A percentile compares a stretch with the other conserved stretches of the same genome.
Conservation (phyloP, 2,888 invertebrate genomes). For the Trichopoda pennipes region DNA sequence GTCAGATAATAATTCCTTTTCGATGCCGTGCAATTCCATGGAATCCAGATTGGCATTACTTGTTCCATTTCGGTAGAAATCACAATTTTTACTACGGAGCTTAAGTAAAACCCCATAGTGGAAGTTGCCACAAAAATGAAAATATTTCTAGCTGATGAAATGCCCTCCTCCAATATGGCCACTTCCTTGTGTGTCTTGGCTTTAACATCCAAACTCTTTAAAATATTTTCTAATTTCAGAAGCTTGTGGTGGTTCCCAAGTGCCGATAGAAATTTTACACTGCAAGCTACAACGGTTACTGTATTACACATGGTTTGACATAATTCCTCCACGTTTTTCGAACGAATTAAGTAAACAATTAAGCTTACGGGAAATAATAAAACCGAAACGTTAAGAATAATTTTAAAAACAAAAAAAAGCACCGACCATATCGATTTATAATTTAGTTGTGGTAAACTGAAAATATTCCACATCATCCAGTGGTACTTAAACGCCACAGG, state of each 20-base stretch:
- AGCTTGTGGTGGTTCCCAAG: conserved; percentile 65
- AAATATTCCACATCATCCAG: conserved; percentile 75
- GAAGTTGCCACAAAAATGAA: conserved; percentile 62
- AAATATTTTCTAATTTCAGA: too few relatives aligned
- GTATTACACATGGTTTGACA: conserved; percentile 73
- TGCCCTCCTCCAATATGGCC: conserved; percentile 60
- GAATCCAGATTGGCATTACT: conserved; percentile 75
- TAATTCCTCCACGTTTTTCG: conserved; percentile 71
- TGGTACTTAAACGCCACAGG: too few relatives aligned
- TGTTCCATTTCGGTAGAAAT: conserved; percentile 67
- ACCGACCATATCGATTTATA: conserved; percentile 63
- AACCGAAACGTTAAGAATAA: conserved; percentile 68
- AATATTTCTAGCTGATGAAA: conserved; percentile 60
- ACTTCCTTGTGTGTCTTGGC: conserved; percentile 69
- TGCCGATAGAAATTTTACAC: conserved; percentile 73
- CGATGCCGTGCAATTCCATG: conserved; percentile 74
- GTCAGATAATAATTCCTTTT: conserved; percentile 67
- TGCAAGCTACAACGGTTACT: conserved; percentile 69
- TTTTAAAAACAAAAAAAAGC: conserved; percentile 71
- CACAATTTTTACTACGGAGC: conserved; percentile 68
- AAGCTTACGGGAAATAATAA: conserved; percentile 69
- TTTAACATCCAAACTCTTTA: too few relatives aligned
- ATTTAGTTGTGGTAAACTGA: conserved; percentile 72
- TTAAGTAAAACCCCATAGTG: conserved; percentile 1
- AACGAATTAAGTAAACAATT: conserved; percentile 68